Conservation (phyloP, 1,140 invertebrate species). For the Fragariocoptes setiger region DNA sequence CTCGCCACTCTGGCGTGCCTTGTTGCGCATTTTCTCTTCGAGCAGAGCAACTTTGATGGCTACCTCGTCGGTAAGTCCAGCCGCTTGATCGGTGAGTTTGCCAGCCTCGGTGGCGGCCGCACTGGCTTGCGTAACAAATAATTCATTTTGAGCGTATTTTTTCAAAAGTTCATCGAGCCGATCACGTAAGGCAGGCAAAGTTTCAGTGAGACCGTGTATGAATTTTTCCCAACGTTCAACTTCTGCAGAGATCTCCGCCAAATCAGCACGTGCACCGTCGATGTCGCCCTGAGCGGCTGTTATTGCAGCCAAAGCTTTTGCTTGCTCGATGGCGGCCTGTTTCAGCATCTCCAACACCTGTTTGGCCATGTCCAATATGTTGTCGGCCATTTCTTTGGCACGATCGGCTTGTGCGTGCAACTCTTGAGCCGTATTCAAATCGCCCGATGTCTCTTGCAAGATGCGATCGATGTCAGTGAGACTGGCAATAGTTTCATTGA, state of each 20-base stretch:
- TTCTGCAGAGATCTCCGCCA: constrained; percentile 32
- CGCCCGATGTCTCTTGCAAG: constrained; percentile 42
- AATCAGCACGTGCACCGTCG: constrained; percentile 32
- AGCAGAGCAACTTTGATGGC: constrained; percentile 26
- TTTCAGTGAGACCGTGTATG: constrained; percentile 30
- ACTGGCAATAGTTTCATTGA: constrained; percentile 47
- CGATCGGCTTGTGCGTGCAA: constrained; percentile 39
- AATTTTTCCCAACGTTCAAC: constrained; percentile 36
- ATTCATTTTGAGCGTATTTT: constrained; percentile 37
- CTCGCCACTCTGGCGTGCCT: constrained; percentile 26
- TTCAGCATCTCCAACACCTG: constrained; percentile 24
- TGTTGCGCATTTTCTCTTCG: constrained; percentile 23
- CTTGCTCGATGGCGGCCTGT: constrained; percentile 39
- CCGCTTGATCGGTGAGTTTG: constrained; percentile 23
- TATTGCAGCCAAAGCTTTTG: constrained; percentile 39
- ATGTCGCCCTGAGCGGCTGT: constrained; percentile 44
- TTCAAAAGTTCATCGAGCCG: constrained; percentile 35
- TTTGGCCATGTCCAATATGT: constrained; percentile 23
- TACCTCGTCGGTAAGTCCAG: constrained; percentile 19
- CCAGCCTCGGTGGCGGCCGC: constrained; percentile 22
- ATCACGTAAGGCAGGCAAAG: constrained; percentile 30
- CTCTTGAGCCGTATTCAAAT: constrained; percentile 33
- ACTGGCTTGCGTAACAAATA: constrained; percentile 25
- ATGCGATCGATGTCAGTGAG: constrained; percentile 65
- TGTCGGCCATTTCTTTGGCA: constrained; percentile 28